A percentile compares a stretch with the other conserved stretches of the same genome.
Evolutionary conservation across 2,888 invertebrate species (phyloP).

Genomic region (Bimastos eiseni): DNA sequence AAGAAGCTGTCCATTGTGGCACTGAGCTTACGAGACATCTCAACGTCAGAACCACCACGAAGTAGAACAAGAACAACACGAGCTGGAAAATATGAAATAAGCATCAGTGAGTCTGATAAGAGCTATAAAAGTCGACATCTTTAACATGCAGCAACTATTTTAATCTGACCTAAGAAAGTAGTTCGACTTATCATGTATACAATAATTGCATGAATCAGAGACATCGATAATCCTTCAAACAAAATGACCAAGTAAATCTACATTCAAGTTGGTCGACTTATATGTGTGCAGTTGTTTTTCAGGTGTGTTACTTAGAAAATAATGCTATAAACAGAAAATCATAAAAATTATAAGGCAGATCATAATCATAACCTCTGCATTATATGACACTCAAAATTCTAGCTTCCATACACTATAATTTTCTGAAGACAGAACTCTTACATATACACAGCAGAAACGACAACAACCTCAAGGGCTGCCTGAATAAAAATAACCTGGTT

Average conservation of each 20-base stretch:
- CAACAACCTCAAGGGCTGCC: neutral
- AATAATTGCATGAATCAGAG: neutral
- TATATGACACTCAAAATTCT: neutral
- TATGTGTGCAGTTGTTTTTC: neutral
- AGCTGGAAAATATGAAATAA: conserved; percentile 29
- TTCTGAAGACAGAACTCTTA: neutral
- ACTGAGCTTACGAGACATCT: conserved; percentile 45
- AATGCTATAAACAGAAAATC: neutral
- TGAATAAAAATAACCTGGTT: neutral
- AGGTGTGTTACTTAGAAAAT: neutral
- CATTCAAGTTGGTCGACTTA: neutral
- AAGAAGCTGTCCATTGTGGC: conserved; percentile 51
- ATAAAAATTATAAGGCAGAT: neutral
- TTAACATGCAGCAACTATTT: neutral
- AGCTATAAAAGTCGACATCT: neutral
- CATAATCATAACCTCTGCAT: neutral
- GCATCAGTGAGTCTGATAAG: neutral
- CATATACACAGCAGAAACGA: neutral
- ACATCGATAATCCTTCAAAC: neutral
- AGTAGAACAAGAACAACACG: conserved; percentile 38
- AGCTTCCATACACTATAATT: neutral
- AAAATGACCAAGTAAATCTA: neutral
- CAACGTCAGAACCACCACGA: conserved; percentile 35
- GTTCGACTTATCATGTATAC: neutral
- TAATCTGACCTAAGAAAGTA: neutral